These are phyloP conservation scores for Oscheius sp. DNA, from an alignment of 2,888 invertebrate species.

Conservation along the genomic window DNA sequence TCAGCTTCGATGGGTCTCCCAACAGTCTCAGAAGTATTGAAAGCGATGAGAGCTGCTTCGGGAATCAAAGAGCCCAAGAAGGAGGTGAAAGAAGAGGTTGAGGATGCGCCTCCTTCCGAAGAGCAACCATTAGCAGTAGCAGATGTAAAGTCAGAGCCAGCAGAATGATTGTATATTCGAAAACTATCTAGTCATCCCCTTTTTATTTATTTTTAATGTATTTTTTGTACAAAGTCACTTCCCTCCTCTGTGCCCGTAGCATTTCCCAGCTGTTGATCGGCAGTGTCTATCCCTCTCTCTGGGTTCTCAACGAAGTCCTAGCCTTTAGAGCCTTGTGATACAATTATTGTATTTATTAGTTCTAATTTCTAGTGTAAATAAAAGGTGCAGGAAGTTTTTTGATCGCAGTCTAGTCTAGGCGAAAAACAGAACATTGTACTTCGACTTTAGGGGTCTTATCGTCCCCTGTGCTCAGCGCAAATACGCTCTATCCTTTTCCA, in stretches of 20 bases:
- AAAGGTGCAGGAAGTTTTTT: too few relatives aligned
- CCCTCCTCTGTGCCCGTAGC: background rate
- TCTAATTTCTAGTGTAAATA: too few relatives aligned
- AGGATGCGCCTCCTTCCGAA: background rate
- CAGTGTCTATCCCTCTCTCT: background rate
- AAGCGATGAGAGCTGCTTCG: background rate
- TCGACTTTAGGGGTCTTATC: too few relatives aligned
- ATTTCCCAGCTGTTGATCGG: background rate
- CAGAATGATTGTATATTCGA: background rate
- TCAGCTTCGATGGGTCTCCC: constrained; percentile 26
- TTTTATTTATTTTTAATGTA: background rate
- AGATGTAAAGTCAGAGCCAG: background rate
- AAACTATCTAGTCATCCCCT: background rate
- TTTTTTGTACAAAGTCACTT: background rate
- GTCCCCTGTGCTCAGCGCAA: too few relatives aligned
- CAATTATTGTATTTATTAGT: too few relatives aligned
- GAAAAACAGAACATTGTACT: too few relatives aligned
- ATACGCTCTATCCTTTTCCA: too few relatives aligned
- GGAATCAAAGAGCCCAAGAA: background rate
- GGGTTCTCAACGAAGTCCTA: background rate
- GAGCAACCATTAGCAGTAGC: too few relatives aligned
- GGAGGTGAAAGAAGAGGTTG: constrained; percentile 9
- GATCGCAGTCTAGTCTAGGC: too few relatives aligned
- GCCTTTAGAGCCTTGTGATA: too few relatives aligned
- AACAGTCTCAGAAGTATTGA: constrained; percentile 4